These are phyloP conservation scores for Paradisaea rubra DNA, from an alignment of 2,113 vertebrate genomes.

Conservation along the genomic window DNA sequence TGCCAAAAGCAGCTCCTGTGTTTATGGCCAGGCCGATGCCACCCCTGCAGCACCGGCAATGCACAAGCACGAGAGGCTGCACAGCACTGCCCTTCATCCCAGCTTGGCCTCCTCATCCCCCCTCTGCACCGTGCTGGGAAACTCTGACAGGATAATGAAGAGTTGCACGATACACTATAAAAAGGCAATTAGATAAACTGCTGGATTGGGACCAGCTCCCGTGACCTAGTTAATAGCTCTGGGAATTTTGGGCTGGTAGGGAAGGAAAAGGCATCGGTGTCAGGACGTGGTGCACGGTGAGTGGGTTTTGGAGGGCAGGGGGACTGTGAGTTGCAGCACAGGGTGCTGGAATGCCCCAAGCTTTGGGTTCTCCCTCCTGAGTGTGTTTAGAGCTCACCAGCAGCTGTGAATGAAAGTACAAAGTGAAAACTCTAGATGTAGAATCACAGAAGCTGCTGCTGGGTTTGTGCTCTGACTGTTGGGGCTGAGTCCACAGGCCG, in stretches of 20 bases:
- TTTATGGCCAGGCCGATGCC: accelerated
- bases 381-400: accelerated
- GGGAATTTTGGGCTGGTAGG: constrained; percentile 7
- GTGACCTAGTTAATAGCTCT: constrained; percentile 78
- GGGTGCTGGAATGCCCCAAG: not conserved
- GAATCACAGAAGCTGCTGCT: not conserved
- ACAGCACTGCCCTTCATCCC: not conserved
- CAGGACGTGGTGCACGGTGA: accelerated
- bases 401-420: not conserved
- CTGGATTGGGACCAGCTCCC: constrained; percentile 71
- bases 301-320: not conserved
- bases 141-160: constrained; percentile 79
- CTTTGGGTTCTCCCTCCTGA: not conserved
- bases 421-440: accelerated
- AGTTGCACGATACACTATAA: constrained; percentile 72
- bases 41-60: not conserved
- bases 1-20: not conserved
- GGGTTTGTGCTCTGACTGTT: accelerated
- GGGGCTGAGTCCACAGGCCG: accelerated
- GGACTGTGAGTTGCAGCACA: not conserved
- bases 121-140: constrained; percentile 4
- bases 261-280: not conserved
- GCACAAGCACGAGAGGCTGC: not conserved
- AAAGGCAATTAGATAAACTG: constrained; percentile 81
- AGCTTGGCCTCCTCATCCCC: not conserved